Evolutionary conservation across 2,113 vertebrate species (phyloP), one percentile per base, ranked within the genome.

Genomic region (Pitta sordida): DNA sequence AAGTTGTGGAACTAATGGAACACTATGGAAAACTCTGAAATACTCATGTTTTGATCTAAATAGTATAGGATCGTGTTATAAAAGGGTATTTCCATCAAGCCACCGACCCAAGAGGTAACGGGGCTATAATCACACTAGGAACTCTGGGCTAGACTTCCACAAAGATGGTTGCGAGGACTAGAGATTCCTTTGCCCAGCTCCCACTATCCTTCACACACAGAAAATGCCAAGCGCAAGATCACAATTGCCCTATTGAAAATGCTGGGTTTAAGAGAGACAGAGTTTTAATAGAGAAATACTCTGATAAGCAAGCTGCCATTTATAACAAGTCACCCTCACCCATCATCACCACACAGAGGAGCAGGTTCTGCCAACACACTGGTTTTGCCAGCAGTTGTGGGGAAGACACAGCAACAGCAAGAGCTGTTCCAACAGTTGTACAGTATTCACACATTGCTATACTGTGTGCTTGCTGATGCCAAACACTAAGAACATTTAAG

Each of bases 201-300:
- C 10, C 2, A 0, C 0, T 2, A 20, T 27, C 43, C 37, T 36
- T 20, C 39, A 51, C 41, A 3, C 2, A 0, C 8, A 52, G 27
- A 27, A 59, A 48, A 37, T 79, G 27, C 46, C 43, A 63, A 71
- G 37, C 4, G 6, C 19, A 46, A 80, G 44, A 52, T n/a, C 23
- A 74, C 71, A 64, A 60, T 5, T 52, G 21, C 49, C 13, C 15
- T 39, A 18, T 22, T 56, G 18, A 83, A 87, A 85, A 60, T 7
- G 3, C 7, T 30, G 34, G 1, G 6, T 49, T 65, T 81, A 19
- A 5, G 13, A 55, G 32, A 79, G 22, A 5, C 24, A 53, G 39
- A 22, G 5, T 46, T 74, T 77, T 63, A 77, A 13, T 5, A 13
- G 19, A 69, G 34, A 71, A 91, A n/a, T 32, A 52, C 24, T 56